These are phyloP conservation scores for Bambusicola thoracicus DNA, from an alignment of 2,113 vertebrate genomes.

Conservation along the genomic window DNA sequence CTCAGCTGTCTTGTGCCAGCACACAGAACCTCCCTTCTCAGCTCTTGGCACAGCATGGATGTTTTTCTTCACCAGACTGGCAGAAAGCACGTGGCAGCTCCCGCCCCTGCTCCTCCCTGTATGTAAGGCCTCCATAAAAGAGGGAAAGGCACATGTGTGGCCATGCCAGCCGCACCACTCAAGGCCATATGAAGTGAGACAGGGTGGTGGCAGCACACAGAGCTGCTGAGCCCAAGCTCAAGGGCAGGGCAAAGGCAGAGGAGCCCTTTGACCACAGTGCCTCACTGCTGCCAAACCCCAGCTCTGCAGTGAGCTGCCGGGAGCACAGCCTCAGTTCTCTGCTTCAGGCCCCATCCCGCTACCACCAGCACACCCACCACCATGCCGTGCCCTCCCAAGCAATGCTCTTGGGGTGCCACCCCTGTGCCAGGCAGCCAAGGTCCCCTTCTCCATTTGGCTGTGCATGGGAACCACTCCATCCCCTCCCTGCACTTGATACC, in stretches of 20 bases:
- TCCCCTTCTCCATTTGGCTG: not conserved
- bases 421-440: not conserved
- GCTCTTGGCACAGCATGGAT: too few relatives aligned
- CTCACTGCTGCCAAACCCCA: fast-evolving
- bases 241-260: not conserved
- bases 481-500: fast-evolving
- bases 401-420: not conserved
- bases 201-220: not conserved
- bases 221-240: not conserved
- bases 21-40: not conserved
- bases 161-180: too few relatives aligned
- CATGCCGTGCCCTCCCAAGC: fast-evolving
- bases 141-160: not conserved
- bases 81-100: not conserved
- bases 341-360: not conserved
- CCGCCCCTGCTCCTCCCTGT: not conserved
- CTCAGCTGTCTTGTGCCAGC: not conserved
- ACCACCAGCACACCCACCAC: fast-evolving
- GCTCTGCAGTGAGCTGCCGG: fast-evolving
- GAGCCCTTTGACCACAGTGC: not conserved
- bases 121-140: not conserved
- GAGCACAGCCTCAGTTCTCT: not conserved
- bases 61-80: not conserved
- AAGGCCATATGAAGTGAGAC: not conserved
- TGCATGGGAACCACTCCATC: not conserved